Base-by-base conservation (phyloP, 1,140 invertebrate species). In the Sminthurides bifidus region DNA sequence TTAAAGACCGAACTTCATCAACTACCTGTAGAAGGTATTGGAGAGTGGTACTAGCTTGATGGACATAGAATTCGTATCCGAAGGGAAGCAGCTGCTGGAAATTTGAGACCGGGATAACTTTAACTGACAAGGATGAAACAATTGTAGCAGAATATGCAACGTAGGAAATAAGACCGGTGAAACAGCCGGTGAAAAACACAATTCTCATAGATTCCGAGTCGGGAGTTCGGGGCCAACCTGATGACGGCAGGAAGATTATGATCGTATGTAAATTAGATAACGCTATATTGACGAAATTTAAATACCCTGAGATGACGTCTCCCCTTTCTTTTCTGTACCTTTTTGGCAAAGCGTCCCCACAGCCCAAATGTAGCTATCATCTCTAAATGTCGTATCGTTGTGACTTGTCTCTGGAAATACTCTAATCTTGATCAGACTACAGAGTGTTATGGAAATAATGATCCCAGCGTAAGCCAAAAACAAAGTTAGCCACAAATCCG, bases 171-270 rank as follows among this genome's bases (percentile, higher is more conserved):
- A 59, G 45, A 17, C 17, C 51, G 12, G 41, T 37, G 21, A 54
- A 3, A 4, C 43, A 31, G 23, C 37, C 51, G 26, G 19, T 21
- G 17, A 59, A 33, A 21, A 52, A 38, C 12, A 50, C 33, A 12
- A 59, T 44, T 5, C 35, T 44, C 44, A 52, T 41, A 10, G 57
- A 49, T 5, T 23, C 21, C 8, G 49, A 41, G 10, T 23, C 27
- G 6, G 57, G 57, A 3, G 8, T 19, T 12, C n/a, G 29, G 33
- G 45, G 37, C 57, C 57, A 59, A 14, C 57, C 57, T 59, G 26
- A 12, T 4, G 12, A 26, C 10, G 6, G 19, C 43, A 45, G 10
- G 4, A 17, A 5, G 19, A 23, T n/a, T n/a, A n/a, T n/a, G n/a
- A n/a, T n/a, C n/a, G n/a, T n/a, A n/a, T n/a, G n/a, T n/a, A n/a